These are phyloP conservation scores for Erannis defoliaria DNA, from an alignment of 2,888 invertebrate species.

Conservation along the genomic window DNA sequence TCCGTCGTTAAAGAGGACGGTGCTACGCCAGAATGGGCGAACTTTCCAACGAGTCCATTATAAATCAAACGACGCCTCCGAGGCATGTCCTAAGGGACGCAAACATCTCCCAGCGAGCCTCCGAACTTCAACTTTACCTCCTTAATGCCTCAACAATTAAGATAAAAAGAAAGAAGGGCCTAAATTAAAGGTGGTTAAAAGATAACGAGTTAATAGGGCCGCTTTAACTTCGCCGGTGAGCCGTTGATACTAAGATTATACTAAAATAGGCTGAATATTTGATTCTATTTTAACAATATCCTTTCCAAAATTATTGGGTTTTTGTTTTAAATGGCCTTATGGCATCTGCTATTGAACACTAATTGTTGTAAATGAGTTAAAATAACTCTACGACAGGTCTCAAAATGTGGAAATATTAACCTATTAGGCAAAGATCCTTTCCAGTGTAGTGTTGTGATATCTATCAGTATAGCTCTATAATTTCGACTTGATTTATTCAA, in stretches of 20 bases:
- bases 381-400: background rate
- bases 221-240: slow-evolving; percentile 69
- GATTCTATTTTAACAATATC: background rate
- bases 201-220: slow-evolving; percentile 85
- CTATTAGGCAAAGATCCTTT: background rate
- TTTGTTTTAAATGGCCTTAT: background rate
- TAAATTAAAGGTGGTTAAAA: slow-evolving; percentile 85
- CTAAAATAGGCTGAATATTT: slow-evolving; percentile 31
- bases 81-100: slow-evolving; percentile 85
- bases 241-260: slow-evolving; percentile 47
- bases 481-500: slow-evolving; percentile 39
- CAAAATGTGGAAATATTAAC: background rate
- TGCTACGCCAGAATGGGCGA: slow-evolving; percentile 80
- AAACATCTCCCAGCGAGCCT: slow-evolving; percentile 77
- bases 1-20: slow-evolving; percentile 84
- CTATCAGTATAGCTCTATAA: background rate
- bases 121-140: slow-evolving; percentile 82
- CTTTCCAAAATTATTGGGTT: background rate
- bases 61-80: slow-evolving; percentile 86
- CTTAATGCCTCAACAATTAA: slow-evolving; percentile 86
- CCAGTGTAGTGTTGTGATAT: background rate
- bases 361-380: background rate
- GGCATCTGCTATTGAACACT: background rate
- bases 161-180: slow-evolving; percentile 85
- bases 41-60: slow-evolving; percentile 86